A percentile compares a stretch with the other conserved stretches of the same genome.
phyloP scores from a whole-genome alignment of 2,888 invertebrate genomes.

The Tolmerus cingulatus region DNA sequence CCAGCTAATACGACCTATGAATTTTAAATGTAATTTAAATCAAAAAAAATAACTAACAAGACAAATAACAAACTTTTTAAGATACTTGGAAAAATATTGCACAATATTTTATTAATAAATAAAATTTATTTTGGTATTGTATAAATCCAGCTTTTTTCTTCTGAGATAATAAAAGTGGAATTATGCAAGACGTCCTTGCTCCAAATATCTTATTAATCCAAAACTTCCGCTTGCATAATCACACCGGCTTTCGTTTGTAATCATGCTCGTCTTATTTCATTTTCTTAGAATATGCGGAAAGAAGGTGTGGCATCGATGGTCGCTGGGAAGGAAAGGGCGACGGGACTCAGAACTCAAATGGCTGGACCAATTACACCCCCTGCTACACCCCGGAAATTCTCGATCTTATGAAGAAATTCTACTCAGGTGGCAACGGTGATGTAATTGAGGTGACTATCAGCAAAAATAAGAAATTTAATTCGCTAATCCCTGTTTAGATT shows the following conservation, averaged over 20 bases:
- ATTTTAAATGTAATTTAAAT: too few relatives aligned
- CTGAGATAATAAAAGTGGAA: background rate
- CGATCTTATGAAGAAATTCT: slow-evolving; percentile 70
- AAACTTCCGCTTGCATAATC: background rate
- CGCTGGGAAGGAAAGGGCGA: slow-evolving; percentile 71
- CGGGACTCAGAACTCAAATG: slow-evolving; percentile 62
- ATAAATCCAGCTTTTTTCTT: too few relatives aligned
- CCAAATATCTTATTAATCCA: background rate
- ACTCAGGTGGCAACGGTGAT: slow-evolving; percentile 65
- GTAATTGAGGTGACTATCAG: slow-evolving; percentile 62
- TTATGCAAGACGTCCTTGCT: background rate
- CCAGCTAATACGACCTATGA: too few relatives aligned
- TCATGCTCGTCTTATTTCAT: slow-evolving; percentile 20
- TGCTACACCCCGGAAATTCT: slow-evolving; percentile 79
- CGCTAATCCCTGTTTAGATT: slow-evolving; percentile 63
- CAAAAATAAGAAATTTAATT: background rate
- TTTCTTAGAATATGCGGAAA: slow-evolving; percentile 72
- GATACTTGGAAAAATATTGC: too few relatives aligned
- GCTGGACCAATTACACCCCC: slow-evolving; percentile 85
- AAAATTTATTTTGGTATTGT: too few relatives aligned
- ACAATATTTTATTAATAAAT: too few relatives aligned
- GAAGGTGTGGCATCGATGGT: slow-evolving; percentile 74
- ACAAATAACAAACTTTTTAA: too few relatives aligned
- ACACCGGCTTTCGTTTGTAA: background rate
- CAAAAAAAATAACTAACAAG: too few relatives aligned